Evolutionary conservation across 1,140 invertebrate species (phyloP), one percentile per base, ranked within the genome.

Genomic region (Asbolus verrucosus): DNA sequence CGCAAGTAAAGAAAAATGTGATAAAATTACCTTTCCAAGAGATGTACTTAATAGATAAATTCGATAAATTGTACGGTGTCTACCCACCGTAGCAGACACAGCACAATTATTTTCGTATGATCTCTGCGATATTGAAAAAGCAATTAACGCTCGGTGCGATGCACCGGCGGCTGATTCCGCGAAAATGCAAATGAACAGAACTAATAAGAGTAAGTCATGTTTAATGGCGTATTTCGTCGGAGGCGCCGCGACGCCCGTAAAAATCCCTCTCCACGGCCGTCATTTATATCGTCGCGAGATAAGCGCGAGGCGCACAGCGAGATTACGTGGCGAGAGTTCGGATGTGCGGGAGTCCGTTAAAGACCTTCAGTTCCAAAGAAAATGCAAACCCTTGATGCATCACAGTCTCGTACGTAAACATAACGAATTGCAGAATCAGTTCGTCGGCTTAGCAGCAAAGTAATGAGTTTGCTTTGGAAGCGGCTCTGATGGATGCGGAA

Each of bases 381-480:
- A 75, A 72, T 70, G 71, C 65, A 68, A 68, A 60, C 68, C 67
- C 67, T 67, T 69, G 36, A 72, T 69, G 70, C 67, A 75, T 72
- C 62, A 67, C 71, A 65, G 65, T 66, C 65, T 54, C 54, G 61
- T 69, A 72, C 71, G 71, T 66, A 72, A 72, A 74, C 70, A 74
- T 74, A 72, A 74, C 73, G 73, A 72, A 74, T 72, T 69, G 70
- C 67, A 74, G 73, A 72, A 74, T 74, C 73, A 69, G 70, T 67
- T 62, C 67, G 65, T 59, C 46, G 60, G 70, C 61, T 72, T 74
- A 74, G 73, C 69, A 50, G 70, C 62, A 72, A 74, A 74, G 73
- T 74, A 72, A 74, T 74, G 73, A 74, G 73, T 74, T 74, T 74
- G 73, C 73, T 74, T 72, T 74, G 59, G 67, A 72, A 70, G 61